These are phyloP conservation scores for Tenthredo livida DNA, from an alignment of 2,888 invertebrate species.

Conservation along the genomic window DNA sequence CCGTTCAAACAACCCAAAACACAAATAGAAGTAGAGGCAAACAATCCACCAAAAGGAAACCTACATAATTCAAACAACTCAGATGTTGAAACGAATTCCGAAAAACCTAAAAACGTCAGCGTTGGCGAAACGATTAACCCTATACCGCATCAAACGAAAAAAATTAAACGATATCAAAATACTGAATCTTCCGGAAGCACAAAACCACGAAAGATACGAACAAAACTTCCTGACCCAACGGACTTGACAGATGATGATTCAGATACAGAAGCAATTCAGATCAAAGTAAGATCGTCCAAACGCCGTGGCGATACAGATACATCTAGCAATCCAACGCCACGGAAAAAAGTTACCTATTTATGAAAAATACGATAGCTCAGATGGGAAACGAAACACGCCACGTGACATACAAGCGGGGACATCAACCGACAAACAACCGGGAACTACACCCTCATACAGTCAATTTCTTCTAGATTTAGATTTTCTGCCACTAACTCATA, in stretches of 20 bases:
- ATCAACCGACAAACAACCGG: neutral
- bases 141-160: neutral
- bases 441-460: neutral
- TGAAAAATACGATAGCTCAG: neutral
- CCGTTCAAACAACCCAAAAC: neutral
- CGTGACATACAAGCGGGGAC: neutral
- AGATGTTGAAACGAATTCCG: too few relatives aligned
- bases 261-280: neutral
- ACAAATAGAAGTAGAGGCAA: too few relatives aligned
- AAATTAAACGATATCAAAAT: neutral
- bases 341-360: neutral
- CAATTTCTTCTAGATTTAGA: neutral
- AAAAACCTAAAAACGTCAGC: neutral
- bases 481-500: neutral
- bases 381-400: neutral
- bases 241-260: neutral
- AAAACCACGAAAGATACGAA: neutral
- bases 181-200: neutral
- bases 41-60: neutral
- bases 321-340: neutral
- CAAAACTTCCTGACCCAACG: neutral
- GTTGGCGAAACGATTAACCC: neutral
- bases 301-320: neutral
- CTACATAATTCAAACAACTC: neutral
- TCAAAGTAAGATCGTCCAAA: neutral